phyloP scores from a whole-genome alignment of 2,888 invertebrate species.

The Agriotes lineatus region DNA sequence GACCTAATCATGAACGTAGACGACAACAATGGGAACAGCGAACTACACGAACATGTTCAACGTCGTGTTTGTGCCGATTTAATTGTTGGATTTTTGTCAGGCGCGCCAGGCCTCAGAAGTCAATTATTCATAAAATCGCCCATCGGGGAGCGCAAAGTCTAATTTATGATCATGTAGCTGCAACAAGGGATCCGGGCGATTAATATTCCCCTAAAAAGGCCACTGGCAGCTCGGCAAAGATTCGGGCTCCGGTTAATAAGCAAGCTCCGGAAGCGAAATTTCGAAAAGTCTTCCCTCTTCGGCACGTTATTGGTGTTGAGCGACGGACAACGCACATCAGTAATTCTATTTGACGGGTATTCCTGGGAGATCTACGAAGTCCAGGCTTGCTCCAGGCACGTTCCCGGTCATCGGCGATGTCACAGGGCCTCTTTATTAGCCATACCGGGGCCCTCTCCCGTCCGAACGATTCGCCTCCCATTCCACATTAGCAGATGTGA shows the following conservation, averaged over 20 bases:
- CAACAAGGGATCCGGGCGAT: no score
- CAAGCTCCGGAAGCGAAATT: slow-evolving; percentile 12
- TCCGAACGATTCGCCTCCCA: slow-evolving; percentile 38
- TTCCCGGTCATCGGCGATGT: slow-evolving; percentile 48
- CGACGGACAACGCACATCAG: slow-evolving; percentile 31
- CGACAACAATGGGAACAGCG: no score
- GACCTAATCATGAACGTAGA: no score
- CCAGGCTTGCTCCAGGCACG: slow-evolving; percentile 49
- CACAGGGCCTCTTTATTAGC: slow-evolving; percentile 49
- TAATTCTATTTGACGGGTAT: slow-evolving; percentile 43
- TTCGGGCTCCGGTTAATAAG: slow-evolving; percentile 13
- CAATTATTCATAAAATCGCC: no score
- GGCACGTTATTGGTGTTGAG: slow-evolving; percentile 28
- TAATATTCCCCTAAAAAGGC: background rate
- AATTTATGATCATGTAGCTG: no score
- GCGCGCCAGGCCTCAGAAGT: no score
- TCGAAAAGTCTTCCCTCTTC: slow-evolving; percentile 20
- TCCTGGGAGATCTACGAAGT: slow-evolving; percentile 41
- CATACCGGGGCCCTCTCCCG: slow-evolving; percentile 36
- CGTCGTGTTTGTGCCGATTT: no score
- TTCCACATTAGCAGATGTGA: slow-evolving; percentile 30
- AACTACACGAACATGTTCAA: background rate
- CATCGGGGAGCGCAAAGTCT: no score
- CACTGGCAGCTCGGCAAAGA: background rate
- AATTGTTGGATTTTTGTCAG: no score